phyloP scores from a whole-genome alignment of 2,113 vertebrate species.

The Zosterops pallidus region DNA sequence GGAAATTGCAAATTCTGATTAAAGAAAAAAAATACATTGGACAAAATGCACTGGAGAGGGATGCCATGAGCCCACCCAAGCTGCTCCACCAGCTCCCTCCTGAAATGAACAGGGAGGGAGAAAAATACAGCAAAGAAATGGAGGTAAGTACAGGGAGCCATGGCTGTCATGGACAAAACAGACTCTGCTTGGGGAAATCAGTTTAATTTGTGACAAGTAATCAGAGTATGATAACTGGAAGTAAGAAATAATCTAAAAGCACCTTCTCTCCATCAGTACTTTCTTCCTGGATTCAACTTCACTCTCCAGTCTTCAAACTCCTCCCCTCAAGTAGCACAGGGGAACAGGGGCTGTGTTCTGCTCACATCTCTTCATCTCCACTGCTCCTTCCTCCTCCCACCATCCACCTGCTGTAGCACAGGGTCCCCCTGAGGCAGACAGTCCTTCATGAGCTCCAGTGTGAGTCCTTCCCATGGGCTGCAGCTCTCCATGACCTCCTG shows the following conservation, averaged over 20 bases:
- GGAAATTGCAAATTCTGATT: neutral
- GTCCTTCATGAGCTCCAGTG: neutral
- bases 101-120: neutral
- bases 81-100: neutral
- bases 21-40: neutral
- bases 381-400: neutral
- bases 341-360: neutral
- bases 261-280: neutral
- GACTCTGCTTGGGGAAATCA: neutral
- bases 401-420: fast-evolving
- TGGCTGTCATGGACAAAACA: neutral
- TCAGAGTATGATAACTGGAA: neutral
- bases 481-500: neutral
- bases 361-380: neutral
- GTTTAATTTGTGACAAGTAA: neutral
- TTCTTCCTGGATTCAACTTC: neutral
- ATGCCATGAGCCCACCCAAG: neutral
- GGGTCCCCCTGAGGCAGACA: neutral
- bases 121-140: neutral
- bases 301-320: neutral
- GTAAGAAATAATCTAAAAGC: neutral
- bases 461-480: neutral
- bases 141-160: neutral
- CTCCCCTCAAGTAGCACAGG: neutral
- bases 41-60: neutral